Base-by-base conservation (phyloP, 2,113 vertebrate genomes). In the Nanorana parkeri region DNA sequence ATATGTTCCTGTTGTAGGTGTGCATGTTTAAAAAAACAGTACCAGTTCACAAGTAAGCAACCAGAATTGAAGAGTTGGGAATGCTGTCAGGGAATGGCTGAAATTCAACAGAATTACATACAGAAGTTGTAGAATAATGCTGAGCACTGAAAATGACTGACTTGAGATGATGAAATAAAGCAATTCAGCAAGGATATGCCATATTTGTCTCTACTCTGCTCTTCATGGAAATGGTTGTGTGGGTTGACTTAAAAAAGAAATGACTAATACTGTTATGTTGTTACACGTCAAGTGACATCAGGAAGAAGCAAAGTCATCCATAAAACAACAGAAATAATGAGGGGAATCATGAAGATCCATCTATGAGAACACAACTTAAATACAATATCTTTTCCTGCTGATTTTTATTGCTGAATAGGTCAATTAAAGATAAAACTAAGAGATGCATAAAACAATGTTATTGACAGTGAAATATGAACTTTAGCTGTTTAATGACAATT, bases 211-310 rank as follows among this genome's bases (percentile, higher is more conserved):
- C 80, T 85, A 80, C 72, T 78, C 4, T n/a, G 58, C 78, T 76
- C 23, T 68, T 71, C 68, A 77, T 84, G 78, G 83, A 83, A 84
- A 17, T 72, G 56, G 81, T 80, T 80, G 61, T 0, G 47, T 77
- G 79, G 84, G 85, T 87, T 84, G 84, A 86, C 84, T 87, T 88
- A 74, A 81, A 85, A 90, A 63, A 52, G 29, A 1, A 75, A 54
- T 84, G 83, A 88, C 24, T 84, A 84, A 82, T 24, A 15, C 4
- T 81, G 80, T 74, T 66, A 81, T 74, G 1, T 77, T n/a, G 65
- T 23, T 67, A 56, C 56, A 17, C 13, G 77, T 83, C 64, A 78
- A 87, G 77, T 80, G 87, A 85, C 81, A 87, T 81, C 82, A 88
- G 81, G 80, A 56, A 80, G 63, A 58, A 86, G 61, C 51, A 76